A percentile compares a stretch with the other conserved stretches of the same genome.
phyloP scores from a whole-genome alignment of 2,888 invertebrate species.

The Clunio marinus region DNA sequence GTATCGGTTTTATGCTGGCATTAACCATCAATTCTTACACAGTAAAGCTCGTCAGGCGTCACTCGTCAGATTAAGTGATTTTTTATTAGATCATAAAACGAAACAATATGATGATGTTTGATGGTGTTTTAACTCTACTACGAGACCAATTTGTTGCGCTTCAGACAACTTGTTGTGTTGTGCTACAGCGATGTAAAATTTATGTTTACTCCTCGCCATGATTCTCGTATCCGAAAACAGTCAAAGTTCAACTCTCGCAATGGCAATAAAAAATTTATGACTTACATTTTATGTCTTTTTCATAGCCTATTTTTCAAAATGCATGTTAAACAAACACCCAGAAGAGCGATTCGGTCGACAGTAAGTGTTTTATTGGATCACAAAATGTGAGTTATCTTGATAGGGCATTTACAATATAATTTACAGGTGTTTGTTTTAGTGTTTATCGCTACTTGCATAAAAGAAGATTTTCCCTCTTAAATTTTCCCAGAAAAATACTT shows the following conservation, averaged over 20 bases:
- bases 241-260: conserved; percentile 29
- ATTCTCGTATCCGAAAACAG: not conserved
- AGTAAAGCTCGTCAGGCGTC: not conserved
- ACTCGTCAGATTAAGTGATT: conserved; percentile 34
- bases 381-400: not conserved
- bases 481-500: too few species aligned
- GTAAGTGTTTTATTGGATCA: not conserved
- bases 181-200: conserved; percentile 4
- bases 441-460: not conserved
- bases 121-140: not conserved
- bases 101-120: conserved; percentile 26
- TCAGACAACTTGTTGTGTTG: not conserved
- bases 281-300: conserved; percentile 27
- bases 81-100: conserved; percentile 28
- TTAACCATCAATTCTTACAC: conserved; percentile 6
- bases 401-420: not conserved
- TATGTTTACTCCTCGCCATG: not conserved
- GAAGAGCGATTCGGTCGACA: not conserved
- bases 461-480: too few species aligned
- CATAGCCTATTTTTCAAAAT: conserved; percentile 32
- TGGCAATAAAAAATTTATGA: conserved; percentile 33
- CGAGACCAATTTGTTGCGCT: conserved; percentile 21
- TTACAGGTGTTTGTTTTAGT: not conserved
- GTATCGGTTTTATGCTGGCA: conserved; percentile 15
- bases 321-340: conserved; percentile 8